phyloP scores from a whole-genome alignment of 2,113 vertebrate genomes.

The Halcyon senegalensis region DNA sequence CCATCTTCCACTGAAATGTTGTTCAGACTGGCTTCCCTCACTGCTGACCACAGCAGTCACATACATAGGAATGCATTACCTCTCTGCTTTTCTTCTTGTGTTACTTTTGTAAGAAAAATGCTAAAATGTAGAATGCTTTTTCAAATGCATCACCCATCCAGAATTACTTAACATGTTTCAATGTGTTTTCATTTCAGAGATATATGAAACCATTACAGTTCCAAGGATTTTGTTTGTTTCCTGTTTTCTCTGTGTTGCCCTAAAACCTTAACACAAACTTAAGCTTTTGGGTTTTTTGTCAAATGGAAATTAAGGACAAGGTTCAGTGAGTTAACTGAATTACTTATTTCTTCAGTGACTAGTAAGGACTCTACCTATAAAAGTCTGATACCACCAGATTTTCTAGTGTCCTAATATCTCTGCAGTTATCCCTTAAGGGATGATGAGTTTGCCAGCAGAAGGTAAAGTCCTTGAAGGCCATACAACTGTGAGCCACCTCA shows the following conservation, averaged over 20 bases:
- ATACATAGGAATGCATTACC: not conserved
- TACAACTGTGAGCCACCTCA: not conserved
- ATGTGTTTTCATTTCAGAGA: not conserved
- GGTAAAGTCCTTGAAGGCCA: not conserved
- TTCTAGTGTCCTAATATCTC: not conserved
- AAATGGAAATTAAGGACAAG: not conserved
- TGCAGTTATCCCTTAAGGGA: not conserved
- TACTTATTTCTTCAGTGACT: not conserved
- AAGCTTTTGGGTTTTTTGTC: not conserved
- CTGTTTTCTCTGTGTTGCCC: not conserved
- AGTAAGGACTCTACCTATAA: not conserved
- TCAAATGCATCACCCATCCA: not conserved
- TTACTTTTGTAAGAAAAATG: not conserved
- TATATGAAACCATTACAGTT: not conserved
- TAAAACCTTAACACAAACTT: not conserved
- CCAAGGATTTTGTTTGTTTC: not conserved
- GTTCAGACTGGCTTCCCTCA: not conserved
- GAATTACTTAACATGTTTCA: not conserved
- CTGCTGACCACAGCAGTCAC: not conserved
- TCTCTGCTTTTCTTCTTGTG: not conserved
- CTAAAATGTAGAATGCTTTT: not conserved
- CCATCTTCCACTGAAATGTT: not conserved
- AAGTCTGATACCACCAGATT: not conserved
- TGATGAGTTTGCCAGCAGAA: slow-evolving; percentile 21
- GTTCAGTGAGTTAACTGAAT: not conserved